Percentiles rank a stretch among this genome's conserved stretches.
Conservation (phyloP, 1,140 invertebrate species). For the Aphelenchoides fujianensis region DNA sequence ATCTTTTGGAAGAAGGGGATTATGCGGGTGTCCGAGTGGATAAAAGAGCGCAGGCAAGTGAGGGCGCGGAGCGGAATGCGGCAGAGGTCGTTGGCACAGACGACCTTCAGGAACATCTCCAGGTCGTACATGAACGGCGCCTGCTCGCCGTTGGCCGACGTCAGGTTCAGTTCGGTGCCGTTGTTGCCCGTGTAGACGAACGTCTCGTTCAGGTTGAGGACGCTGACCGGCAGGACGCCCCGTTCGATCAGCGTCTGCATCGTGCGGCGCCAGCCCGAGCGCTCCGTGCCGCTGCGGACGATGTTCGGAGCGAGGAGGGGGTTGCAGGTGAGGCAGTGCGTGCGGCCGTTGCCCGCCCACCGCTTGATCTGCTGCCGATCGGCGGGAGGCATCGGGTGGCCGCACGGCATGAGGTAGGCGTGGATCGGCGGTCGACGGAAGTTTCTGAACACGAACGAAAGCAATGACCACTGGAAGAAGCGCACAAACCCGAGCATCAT, state of each 20-base stretch:
- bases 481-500: no score
- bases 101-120: slow-evolving; percentile 7
- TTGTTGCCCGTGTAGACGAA: slow-evolving; percentile 15
- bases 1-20: slow-evolving; percentile 7
- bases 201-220: slow-evolving; percentile 18
- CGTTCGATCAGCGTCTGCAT: slow-evolving; percentile 3
- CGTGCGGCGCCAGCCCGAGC: slow-evolving; percentile 1
- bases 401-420: not conserved
- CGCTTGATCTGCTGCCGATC: not conserved
- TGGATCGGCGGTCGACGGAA: not conserved
- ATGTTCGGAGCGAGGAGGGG: not conserved
- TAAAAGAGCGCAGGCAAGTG: slow-evolving; percentile 14
- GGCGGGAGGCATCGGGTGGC: slow-evolving; percentile 1
- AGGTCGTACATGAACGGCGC: slow-evolving; percentile 15
- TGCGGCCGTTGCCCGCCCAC: slow-evolving; percentile 7
- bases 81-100: slow-evolving; percentile 15
- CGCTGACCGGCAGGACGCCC: slow-evolving; percentile 2
- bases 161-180: slow-evolving; percentile 1
- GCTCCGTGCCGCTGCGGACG: not conserved
- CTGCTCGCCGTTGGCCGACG: not conserved
- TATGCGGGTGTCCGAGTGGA: slow-evolving; percentile 1
- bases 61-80: slow-evolving; percentile 8
- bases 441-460: slow-evolving; percentile 1
- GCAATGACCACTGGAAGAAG: not conserved
- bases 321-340: slow-evolving; percentile 12